These are phyloP conservation scores for Agonopterix arenella DNA, from an alignment of 2,888 invertebrate genomes.

Conservation along the genomic window DNA sequence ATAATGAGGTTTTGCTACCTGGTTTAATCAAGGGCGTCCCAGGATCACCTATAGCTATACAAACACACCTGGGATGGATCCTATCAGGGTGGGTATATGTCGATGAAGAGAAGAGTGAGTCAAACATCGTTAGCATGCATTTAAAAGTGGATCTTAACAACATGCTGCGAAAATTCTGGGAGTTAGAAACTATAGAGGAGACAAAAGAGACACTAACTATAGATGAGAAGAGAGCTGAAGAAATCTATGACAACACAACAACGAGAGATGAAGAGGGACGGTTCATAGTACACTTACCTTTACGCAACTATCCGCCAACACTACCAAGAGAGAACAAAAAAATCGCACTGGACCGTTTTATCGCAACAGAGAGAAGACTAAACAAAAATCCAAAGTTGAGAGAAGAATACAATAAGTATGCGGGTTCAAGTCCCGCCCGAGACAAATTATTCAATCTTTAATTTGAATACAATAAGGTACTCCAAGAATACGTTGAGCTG, in stretches of 20 bases:
- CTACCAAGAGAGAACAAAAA: slow-evolving; percentile 10
- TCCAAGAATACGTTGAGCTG: not conserved
- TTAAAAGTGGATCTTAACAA: slow-evolving; percentile 2
- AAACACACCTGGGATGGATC: slow-evolving; percentile 19
- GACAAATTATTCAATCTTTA: too few relatives aligned
- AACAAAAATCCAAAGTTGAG: not conserved
- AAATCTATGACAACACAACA: slow-evolving; percentile 5
- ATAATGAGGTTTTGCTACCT: slow-evolving; percentile 9
- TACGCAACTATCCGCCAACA: slow-evolving; percentile 1
- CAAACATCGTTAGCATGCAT: slow-evolving; percentile 10
- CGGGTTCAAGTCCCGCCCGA: too few relatives aligned
- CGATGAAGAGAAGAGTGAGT: too few relatives aligned
- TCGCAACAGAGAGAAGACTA: slow-evolving; percentile 4
- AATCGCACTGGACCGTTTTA: not conserved
- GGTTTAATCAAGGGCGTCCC: slow-evolving; percentile 11
- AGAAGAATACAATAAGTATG: not conserved
- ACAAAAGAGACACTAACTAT: slow-evolving; percentile 1
- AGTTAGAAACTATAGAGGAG: slow-evolving; percentile 7
- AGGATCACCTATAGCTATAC: slow-evolving; percentile 10
- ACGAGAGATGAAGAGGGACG: slow-evolving; percentile 11
- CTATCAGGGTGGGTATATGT: slow-evolving; percentile 11
- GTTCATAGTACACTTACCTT: slow-evolving; percentile 7
- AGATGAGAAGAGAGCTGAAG: slow-evolving; percentile 10
- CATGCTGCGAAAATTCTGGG: slow-evolving; percentile 12
- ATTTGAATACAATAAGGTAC: not conserved